These are phyloP conservation scores for Dendrolimus houi DNA, from an alignment of 2,888 invertebrate species.

Conservation along the genomic window DNA sequence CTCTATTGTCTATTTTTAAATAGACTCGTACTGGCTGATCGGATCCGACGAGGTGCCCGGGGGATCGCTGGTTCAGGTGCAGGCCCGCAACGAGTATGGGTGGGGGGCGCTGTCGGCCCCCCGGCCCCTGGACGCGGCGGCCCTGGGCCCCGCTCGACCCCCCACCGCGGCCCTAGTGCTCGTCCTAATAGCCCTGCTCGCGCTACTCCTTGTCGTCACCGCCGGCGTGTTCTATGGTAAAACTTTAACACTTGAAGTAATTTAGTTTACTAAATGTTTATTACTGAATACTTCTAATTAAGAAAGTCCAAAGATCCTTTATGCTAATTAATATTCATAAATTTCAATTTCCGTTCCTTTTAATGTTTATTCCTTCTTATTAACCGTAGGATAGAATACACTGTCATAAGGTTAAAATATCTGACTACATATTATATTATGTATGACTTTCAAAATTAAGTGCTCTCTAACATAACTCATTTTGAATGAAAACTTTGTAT, in stretches of 20 bases:
- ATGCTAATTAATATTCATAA: too few relatives aligned
- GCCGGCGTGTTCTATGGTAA: conserved; percentile 45
- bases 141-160: conserved; percentile 22
- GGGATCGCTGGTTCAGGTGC: conserved; percentile 83
- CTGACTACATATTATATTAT: too few relatives aligned
- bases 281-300: too few relatives aligned
- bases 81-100: conserved; percentile 87
- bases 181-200: conserved; percentile 73
- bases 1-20: neutral
- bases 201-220: conserved; percentile 38
- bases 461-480: too few relatives aligned
- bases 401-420: too few relatives aligned
- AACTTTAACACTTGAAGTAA: conserved; percentile 5
- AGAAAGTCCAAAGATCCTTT: too few relatives aligned
- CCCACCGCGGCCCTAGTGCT: conserved; percentile 80
- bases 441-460: too few relatives aligned
- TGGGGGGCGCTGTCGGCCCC: conserved; percentile 86
- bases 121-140: conserved; percentile 66
- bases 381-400: too few relatives aligned
- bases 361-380: too few relatives aligned
- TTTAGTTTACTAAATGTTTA: too few relatives aligned
- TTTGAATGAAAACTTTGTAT: too few relatives aligned
- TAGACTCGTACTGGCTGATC: conserved; percentile 89
- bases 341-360: too few relatives aligned
- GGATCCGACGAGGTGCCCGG: conserved; percentile 79